phyloP scores from a whole-genome alignment of 1,140 invertebrate genomes.

The Drosophila teissieri region DNA sequence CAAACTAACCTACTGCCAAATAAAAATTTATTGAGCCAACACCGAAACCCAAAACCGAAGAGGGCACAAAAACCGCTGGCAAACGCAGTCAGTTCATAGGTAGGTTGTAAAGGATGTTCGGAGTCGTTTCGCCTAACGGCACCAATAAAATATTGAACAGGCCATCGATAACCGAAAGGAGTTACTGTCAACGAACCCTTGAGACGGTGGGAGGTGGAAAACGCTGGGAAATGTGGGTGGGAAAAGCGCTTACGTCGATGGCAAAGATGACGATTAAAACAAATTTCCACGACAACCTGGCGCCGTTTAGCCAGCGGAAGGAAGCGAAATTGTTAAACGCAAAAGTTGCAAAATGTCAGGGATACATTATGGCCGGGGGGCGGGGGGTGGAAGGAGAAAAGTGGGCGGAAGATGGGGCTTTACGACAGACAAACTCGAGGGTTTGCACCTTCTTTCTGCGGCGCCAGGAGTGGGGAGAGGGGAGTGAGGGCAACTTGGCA shows the following conservation, averaged over 20 bases:
- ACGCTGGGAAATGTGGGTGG: neutral
- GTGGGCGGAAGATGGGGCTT: slow-evolving; percentile 63
- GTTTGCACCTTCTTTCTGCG: slow-evolving; percentile 53
- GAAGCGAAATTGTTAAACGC: slow-evolving; percentile 83
- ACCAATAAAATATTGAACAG: slow-evolving; percentile 83
- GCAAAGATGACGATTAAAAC: slow-evolving; percentile 83
- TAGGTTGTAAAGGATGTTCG: slow-evolving; percentile 45
- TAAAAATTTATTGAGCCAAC: slow-evolving; percentile 74
- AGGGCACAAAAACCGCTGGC: slow-evolving; percentile 1
- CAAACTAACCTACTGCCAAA: slow-evolving; percentile 46
- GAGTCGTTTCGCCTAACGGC: slow-evolving; percentile 67
- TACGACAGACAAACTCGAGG: slow-evolving; percentile 54
- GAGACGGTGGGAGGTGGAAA: neutral
- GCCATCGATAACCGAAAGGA: slow-evolving; percentile 77
- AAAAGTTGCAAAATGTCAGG: slow-evolving; percentile 80
- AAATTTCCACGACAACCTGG: slow-evolving; percentile 82
- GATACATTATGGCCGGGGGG: slow-evolving; percentile 20
- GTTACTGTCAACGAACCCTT: slow-evolving; percentile 75
- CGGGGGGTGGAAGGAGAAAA: neutral
- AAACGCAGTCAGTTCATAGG: slow-evolving; percentile 37
- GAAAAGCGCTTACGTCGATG: slow-evolving; percentile 69
- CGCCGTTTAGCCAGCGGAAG: slow-evolving; percentile 79
- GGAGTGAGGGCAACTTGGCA: slow-evolving; percentile 59
- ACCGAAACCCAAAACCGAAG: slow-evolving; percentile 9
- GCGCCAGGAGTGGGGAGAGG: neutral